These are phyloP conservation scores for Pseudomugil tenellus DNA, from an alignment of 2,797 vertebrate genomes.

Conservation along the genomic window DNA sequence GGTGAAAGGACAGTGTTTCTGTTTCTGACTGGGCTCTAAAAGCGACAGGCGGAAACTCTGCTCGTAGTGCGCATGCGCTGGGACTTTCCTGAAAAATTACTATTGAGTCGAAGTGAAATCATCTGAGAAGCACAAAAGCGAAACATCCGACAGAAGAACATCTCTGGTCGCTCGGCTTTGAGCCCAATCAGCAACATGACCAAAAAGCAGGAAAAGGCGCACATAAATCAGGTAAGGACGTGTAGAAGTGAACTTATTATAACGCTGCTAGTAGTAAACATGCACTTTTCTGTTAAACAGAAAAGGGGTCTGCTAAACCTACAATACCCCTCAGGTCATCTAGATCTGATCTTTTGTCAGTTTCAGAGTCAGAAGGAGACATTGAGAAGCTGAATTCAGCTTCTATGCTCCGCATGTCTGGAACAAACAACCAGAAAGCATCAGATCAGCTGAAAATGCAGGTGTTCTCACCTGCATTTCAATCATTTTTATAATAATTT, in stretches of 20 bases:
- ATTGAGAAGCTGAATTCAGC: no score
- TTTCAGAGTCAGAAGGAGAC: no score
- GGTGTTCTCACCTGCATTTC: no score
- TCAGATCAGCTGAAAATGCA: no score
- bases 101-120: neutral
- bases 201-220: neutral
- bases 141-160: neutral
- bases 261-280: neutral
- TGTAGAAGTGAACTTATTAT: neutral
- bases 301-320: no score
- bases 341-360: no score
- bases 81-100: neutral
- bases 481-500: no score
- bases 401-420: no score
- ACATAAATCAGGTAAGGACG: constrained; percentile 32
- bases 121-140: accelerated
- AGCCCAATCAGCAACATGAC: accelerated
- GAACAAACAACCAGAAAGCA: no score
- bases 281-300: neutral
- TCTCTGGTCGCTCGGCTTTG: neutral
- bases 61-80: constrained; percentile 33
- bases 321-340: no score
- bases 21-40: no score
- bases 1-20: no score
- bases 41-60: neutral